These are phyloP conservation scores for Euspilapteryx auroguttella DNA, from an alignment of 2,888 invertebrate species.

Conservation along the genomic window DNA sequence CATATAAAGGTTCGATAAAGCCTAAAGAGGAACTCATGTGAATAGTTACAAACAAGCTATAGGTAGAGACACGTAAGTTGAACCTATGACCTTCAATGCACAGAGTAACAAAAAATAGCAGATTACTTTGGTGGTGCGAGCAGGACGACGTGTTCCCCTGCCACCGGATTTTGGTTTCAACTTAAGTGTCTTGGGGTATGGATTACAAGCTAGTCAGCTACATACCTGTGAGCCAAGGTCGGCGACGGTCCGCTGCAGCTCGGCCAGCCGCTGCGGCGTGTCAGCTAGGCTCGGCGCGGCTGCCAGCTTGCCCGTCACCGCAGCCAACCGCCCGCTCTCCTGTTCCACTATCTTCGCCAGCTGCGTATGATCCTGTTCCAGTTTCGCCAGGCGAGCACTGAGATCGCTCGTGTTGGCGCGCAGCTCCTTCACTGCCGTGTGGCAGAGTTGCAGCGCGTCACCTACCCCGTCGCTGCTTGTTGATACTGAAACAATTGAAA, in stretches of 20 bases:
- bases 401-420: slow-evolving; percentile 68
- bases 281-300: slow-evolving; percentile 62
- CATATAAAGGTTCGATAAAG: too few species aligned
- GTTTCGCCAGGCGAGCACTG: slow-evolving; percentile 54
- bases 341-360: slow-evolving; percentile 27
- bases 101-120: too few species aligned
- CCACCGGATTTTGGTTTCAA: too few species aligned
- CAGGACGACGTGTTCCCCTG: too few species aligned
- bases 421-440: slow-evolving; percentile 68
- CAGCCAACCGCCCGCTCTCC: slow-evolving; percentile 23
- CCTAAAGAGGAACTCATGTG: too few species aligned
- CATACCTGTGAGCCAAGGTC: slow-evolving; percentile 65
- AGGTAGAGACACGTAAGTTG: too few species aligned
- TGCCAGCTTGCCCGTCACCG: slow-evolving; percentile 27
- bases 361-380: slow-evolving; percentile 57
- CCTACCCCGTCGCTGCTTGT: slow-evolving; percentile 71
- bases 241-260: slow-evolving; percentile 57
- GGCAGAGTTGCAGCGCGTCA: slow-evolving; percentile 71
- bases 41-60: too few species aligned
- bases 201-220: too few species aligned
- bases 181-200: too few species aligned
- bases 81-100: too few species aligned
- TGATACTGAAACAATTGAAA: too few species aligned
- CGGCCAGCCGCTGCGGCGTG: slow-evolving; percentile 57
- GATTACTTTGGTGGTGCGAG: too few species aligned